phyloP scores from a whole-genome alignment of 2,113 vertebrate genomes.

The Pollachius pollachius region DNA sequence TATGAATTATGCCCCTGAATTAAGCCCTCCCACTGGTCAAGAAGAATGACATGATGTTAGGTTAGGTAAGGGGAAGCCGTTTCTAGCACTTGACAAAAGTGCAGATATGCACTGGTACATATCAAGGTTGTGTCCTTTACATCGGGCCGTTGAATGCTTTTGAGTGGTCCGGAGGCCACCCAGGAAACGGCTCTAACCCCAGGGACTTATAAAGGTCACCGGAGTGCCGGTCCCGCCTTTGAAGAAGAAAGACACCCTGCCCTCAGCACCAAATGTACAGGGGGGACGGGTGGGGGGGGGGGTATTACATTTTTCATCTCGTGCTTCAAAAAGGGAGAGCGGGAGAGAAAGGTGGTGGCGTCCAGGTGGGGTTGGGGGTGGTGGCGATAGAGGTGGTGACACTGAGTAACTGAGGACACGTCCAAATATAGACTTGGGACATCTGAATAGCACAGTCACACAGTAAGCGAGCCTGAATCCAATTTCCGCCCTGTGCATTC shows the following conservation, averaged over 20 bases:
- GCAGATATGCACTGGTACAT: too few species aligned
- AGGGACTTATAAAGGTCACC: slow-evolving; percentile 55
- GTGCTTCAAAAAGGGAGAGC: slow-evolving; percentile 48
- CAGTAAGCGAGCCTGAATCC: slow-evolving; percentile 27
- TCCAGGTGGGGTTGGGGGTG: too few species aligned
- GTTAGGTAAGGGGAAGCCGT: too few species aligned
- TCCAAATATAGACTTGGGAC: slow-evolving; percentile 50
- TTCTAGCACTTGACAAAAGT: too few species aligned
- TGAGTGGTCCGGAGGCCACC: slow-evolving; percentile 25
- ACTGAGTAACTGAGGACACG: slow-evolving; percentile 34
- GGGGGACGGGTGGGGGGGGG: slow-evolving; percentile 26
- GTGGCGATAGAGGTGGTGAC: not conserved
- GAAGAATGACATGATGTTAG: too few species aligned
- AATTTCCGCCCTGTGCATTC: slow-evolving; percentile 20
- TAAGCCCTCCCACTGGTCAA: too few species aligned
- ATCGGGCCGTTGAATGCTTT: slow-evolving; percentile 26
- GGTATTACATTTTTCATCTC: slow-evolving; percentile 56
- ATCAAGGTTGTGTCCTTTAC: not conserved
- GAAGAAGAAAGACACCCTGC: slow-evolving; percentile 64
- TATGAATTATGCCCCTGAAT: too few species aligned
- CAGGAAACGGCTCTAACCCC: slow-evolving; percentile 38
- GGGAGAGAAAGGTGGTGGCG: slow-evolving; percentile 5
- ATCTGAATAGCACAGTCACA: slow-evolving; percentile 21
- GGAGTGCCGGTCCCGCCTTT: slow-evolving; percentile 58
- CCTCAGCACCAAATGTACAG: slow-evolving; percentile 31